phyloP scores from a whole-genome alignment of 2,888 invertebrate species.

The Teleogryllus oceanicus region DNA sequence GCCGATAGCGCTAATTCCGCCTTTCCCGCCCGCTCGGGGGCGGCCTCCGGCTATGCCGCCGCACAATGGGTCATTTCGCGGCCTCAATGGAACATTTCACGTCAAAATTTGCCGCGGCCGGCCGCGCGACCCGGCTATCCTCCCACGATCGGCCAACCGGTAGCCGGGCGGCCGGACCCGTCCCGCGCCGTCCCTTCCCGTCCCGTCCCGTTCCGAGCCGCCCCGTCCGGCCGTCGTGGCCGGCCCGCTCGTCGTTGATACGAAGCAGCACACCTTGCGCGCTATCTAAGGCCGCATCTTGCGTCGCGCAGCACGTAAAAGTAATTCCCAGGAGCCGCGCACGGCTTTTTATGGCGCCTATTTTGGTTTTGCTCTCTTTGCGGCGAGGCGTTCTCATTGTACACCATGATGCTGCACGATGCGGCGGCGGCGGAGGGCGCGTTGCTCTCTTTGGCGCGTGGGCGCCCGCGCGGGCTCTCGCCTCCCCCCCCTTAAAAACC shows the following conservation, averaged over 20 bases:
- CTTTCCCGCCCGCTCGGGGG: neutral
- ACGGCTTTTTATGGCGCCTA: neutral
- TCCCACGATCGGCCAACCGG: neutral
- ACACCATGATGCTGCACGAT: constrained; percentile 11
- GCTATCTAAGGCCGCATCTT: neutral
- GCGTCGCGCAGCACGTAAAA: constrained; percentile 9
- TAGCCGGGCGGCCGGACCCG: neutral
- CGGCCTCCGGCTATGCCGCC: neutral
- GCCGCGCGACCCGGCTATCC: too few relatives aligned
- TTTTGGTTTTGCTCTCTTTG: constrained; percentile 10
- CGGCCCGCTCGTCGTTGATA: neutral
- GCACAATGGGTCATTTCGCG: constrained; percentile 18
- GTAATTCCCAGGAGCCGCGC: neutral
- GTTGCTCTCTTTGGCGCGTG: constrained; percentile 10
- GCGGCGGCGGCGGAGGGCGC: neutral
- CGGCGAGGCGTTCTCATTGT: neutral
- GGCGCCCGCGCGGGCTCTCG: neutral
- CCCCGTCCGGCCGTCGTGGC: neutral
- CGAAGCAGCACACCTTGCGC: constrained; percentile 8
- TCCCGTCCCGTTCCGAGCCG: too few relatives aligned
- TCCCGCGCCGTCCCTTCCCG: too few relatives aligned
- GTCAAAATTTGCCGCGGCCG: neutral
- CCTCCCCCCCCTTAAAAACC: neutral
- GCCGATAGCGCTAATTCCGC: too few relatives aligned
- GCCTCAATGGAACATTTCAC: constrained; percentile 2